These are phyloP conservation scores for Callorhinus ursinus DNA, from an alignment of 2,113 vertebrate genomes.

Conservation along the genomic window DNA sequence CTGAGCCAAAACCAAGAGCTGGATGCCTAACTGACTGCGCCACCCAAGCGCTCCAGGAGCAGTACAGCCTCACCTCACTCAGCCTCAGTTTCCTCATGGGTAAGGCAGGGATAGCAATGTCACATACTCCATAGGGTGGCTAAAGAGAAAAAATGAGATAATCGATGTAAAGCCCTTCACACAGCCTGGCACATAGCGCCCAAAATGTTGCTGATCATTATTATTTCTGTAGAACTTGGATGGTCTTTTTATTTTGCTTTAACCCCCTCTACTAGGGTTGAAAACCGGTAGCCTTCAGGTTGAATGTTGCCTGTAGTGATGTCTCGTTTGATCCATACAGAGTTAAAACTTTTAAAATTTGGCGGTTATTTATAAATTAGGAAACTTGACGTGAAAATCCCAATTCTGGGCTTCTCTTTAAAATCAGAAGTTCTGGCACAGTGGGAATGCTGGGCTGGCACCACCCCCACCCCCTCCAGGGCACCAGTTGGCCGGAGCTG, in stretches of 20 bases:
- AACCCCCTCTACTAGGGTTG: not conserved
- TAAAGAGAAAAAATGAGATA: not conserved
- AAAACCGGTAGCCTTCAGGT: not conserved
- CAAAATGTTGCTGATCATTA: not conserved
- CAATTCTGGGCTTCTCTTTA: not conserved
- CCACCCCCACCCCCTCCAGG: not conserved
- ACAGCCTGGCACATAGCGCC: not conserved
- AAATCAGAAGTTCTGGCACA: not conserved
- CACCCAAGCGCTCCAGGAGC: not conserved
- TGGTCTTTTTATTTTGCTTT: not conserved
- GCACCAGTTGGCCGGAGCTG: not conserved
- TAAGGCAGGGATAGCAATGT: not conserved
- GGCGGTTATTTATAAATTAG: not conserved
- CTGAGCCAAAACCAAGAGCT: not conserved
- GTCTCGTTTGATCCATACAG: not conserved
- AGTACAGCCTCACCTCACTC: not conserved
- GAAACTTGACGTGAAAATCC: not conserved
- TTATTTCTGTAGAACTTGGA: not conserved
- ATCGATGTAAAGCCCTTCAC: not conserved
- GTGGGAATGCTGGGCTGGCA: not conserved
- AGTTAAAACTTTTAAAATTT: not conserved
- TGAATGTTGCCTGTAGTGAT: not conserved
- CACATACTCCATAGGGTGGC: not conserved
- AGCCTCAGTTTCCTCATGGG: conserved; percentile 7
- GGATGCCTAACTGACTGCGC: not conserved